Evolutionary conservation across 2,113 vertebrate species (phyloP).

Genomic region (Ophiodon elongatus): DNA sequence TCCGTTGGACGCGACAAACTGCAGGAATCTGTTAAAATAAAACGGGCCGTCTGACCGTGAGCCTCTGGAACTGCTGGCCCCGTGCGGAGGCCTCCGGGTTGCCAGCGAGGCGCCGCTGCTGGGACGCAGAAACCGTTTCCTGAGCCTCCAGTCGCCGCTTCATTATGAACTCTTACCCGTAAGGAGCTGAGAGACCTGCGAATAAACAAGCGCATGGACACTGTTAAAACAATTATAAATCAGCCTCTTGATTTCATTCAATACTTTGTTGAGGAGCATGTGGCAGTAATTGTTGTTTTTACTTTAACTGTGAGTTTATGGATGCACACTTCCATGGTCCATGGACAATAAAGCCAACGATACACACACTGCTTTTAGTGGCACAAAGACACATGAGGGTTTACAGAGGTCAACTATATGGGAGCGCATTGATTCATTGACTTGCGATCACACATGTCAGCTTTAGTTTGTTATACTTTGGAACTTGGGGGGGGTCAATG

Average conservation of each 20-base stretch:
- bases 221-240: conserved; percentile 7
- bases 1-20: background rate
- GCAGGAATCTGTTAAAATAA: background rate
- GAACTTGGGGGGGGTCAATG: background rate
- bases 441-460: background rate
- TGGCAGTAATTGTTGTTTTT: conserved; percentile 20
- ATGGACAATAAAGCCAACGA: background rate
- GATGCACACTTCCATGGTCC: conserved; percentile 6
- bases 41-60: conserved; percentile 87
- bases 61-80: conserved; percentile 96
- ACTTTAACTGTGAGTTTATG: conserved; percentile 28
- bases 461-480: background rate
- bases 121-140: conserved; percentile 93
- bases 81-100: conserved; percentile 91
- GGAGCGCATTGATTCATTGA: conserved; percentile 1
- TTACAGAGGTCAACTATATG: conserved; percentile 1
- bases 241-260: conserved; percentile 20
- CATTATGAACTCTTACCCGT: conserved; percentile 97
- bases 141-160: conserved; percentile 98
- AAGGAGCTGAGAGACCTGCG: conserved; percentile 73
- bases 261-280: background rate
- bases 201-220: conserved; percentile 22
- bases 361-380: conserved; percentile 15
- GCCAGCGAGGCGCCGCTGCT: conserved; percentile 90
- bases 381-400: background rate